These are phyloP conservation scores for Haemorhous mexicanus DNA, from an alignment of 2,113 vertebrate species.

Conservation along the genomic window DNA sequence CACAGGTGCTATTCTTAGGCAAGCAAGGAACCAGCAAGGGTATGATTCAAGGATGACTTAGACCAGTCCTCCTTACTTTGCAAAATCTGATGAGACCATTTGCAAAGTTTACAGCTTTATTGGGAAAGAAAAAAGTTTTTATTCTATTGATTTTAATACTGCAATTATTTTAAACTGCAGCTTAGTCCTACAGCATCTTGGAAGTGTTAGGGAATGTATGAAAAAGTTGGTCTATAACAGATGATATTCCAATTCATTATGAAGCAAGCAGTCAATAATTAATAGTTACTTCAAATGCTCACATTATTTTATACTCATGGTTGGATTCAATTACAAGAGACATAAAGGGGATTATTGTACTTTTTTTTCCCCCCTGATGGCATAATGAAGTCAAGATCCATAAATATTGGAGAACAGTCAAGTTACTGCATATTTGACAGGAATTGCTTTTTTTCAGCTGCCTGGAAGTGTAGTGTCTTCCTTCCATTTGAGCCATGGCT, in stretches of 20 bases:
- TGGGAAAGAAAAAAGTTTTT: background rate
- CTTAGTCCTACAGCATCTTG: background rate
- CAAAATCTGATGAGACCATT: background rate
- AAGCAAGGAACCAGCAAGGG: background rate
- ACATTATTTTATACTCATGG: slow-evolving; percentile 61
- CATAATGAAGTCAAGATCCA: slow-evolving; percentile 19
- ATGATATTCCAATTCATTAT: slow-evolving; percentile 63
- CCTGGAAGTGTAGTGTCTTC: background rate
- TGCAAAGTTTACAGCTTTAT: background rate
- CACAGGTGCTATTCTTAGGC: background rate
- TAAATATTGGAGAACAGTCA: slow-evolving; percentile 41
- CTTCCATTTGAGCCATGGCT: background rate
- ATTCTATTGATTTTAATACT: background rate
- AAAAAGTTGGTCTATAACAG: background rate
- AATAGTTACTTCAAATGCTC: slow-evolving; percentile 62
- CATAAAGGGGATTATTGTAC: slow-evolving; percentile 52
- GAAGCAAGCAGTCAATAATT: slow-evolving; percentile 55
- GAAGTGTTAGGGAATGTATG: background rate
- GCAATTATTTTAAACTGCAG: background rate
- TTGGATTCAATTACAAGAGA: slow-evolving; percentile 66
- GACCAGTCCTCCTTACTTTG: background rate
- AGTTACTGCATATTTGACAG: background rate
- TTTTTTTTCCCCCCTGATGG: slow-evolving; percentile 50
- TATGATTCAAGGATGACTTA: background rate
- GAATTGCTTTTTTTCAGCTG: background rate